phyloP scores from a whole-genome alignment of 2,797 vertebrate genomes.

The Tarsius wallacei region DNA sequence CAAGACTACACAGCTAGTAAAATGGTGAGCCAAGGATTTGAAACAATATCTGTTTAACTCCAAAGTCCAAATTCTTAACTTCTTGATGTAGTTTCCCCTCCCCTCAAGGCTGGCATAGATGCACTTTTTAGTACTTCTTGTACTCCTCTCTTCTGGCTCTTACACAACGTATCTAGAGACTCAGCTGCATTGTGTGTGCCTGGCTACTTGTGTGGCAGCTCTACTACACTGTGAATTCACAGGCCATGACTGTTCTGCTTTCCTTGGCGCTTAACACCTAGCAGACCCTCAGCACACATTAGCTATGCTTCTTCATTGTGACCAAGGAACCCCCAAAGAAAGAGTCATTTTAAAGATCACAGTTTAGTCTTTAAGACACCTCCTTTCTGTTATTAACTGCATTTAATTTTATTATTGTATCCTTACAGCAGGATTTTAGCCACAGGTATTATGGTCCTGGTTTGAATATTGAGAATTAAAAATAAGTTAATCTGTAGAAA shows the following conservation, averaged over 20 bases:
- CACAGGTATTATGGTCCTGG: neutral
- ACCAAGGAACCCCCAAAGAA: neutral
- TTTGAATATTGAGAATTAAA: neutral
- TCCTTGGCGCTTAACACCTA: neutral
- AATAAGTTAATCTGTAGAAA: conserved; percentile 24
- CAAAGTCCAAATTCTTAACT: neutral
- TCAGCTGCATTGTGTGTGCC: neutral
- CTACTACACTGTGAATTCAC: neutral
- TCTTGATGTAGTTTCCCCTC: neutral
- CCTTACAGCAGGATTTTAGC: neutral
- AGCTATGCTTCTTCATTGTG: neutral
- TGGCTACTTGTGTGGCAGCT: neutral
- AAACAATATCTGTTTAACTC: neutral
- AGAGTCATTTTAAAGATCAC: neutral
- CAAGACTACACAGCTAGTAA: neutral
- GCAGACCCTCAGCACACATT: neutral
- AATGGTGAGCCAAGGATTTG: neutral
- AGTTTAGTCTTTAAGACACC: neutral
- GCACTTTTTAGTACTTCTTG: neutral
- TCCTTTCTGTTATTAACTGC: neutral
- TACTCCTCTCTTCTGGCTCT: neutral
- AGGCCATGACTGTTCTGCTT: neutral
- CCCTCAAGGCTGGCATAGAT: neutral
- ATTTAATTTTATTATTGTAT: neutral
- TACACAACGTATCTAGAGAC: neutral